phyloP scores from a whole-genome alignment of 2,797 vertebrate genomes.

The Rallus crepitans region DNA sequence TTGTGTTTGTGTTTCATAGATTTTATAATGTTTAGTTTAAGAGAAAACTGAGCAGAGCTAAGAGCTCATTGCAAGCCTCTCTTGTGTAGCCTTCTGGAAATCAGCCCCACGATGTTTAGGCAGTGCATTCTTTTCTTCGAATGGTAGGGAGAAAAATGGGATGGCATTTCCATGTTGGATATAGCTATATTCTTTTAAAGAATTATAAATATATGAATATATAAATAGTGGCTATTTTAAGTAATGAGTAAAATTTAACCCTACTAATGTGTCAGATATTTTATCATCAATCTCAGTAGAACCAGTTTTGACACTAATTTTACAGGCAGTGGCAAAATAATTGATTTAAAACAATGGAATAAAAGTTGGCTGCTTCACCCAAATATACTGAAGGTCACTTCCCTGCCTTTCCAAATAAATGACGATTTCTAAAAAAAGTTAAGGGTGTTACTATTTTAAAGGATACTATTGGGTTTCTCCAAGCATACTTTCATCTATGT shows the following conservation, averaged over 20 bases:
- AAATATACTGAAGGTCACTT: background rate
- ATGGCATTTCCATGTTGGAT: background rate
- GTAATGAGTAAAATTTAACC: background rate
- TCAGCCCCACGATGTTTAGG: background rate
- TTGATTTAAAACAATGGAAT: background rate
- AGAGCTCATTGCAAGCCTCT: background rate
- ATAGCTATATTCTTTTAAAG: background rate
- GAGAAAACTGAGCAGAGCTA: background rate
- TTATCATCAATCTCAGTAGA: background rate
- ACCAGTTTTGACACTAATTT: background rate
- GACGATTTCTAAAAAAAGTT: background rate
- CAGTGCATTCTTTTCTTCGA: background rate
- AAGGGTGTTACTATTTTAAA: background rate
- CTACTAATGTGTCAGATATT: background rate
- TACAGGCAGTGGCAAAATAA: background rate
- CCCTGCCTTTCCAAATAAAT: background rate
- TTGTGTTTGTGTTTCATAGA: background rate
- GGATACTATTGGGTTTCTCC: background rate
- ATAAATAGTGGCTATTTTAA: background rate
- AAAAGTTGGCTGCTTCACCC: background rate
- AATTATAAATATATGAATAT: background rate
- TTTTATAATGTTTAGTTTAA: background rate
- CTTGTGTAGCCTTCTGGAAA: background rate
- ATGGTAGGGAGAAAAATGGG: background rate
- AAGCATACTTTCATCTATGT: background rate